Evolutionary conservation across 2,113 vertebrate genomes (phyloP).

Genomic region (Promerops cafer): DNA sequence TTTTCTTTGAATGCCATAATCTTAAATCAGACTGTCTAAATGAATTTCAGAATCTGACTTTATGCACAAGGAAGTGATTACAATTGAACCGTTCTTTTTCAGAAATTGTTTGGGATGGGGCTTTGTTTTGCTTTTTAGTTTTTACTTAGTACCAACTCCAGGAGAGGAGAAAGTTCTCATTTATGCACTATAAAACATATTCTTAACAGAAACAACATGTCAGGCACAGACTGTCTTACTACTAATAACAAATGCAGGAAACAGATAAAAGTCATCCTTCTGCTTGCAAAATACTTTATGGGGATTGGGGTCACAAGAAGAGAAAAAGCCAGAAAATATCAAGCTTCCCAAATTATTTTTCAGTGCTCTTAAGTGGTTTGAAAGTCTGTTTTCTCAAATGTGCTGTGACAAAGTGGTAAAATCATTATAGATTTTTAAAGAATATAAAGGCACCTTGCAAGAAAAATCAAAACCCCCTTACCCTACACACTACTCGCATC

Average conservation of each 20-base stretch:
- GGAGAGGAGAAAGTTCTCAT: neutral
- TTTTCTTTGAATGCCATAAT: neutral
- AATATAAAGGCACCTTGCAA: neutral
- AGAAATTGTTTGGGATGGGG: neutral
- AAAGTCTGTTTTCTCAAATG: neutral
- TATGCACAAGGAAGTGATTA: neutral
- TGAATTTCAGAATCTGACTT: neutral
- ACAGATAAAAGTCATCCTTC: neutral
- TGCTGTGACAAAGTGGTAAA: neutral
- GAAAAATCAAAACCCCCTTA: constrained; percentile 40
- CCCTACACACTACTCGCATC: constrained; percentile 92
- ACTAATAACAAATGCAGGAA: neutral
- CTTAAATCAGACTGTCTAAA: neutral
- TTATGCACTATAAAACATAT: neutral
- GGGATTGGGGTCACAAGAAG: neutral
- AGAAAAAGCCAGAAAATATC: neutral
- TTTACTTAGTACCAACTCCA: neutral
- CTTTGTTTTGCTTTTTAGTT: neutral
- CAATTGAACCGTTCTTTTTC: neutral
- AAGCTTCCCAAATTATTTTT: neutral
- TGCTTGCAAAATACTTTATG: neutral
- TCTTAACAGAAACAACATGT: neutral
- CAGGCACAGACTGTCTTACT: neutral
- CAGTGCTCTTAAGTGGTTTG: neutral
- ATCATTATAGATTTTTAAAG: neutral